These are phyloP conservation scores for Eulemur rufifrons DNA, from an alignment of 2,113 vertebrate genomes.

Conservation along the genomic window DNA sequence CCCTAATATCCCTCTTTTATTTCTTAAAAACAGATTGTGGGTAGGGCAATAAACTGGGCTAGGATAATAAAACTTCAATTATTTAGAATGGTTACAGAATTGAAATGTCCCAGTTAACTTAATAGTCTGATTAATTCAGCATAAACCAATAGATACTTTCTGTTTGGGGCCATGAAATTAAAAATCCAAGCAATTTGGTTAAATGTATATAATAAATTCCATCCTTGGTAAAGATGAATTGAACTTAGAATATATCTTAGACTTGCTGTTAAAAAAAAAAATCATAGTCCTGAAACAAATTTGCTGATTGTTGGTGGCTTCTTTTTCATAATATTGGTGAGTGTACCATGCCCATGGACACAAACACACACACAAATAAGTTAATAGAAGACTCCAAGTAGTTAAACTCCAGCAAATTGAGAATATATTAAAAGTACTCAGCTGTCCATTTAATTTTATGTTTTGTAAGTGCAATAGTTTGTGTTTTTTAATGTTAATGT, in stretches of 20 bases:
- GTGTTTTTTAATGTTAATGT: slow-evolving; percentile 1
- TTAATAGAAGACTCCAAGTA: neutral
- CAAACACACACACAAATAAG: neutral
- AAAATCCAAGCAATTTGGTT: slow-evolving; percentile 45
- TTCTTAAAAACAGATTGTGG: slow-evolving; percentile 23
- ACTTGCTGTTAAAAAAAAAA: slow-evolving; percentile 53
- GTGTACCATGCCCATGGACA: neutral
- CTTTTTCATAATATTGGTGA: slow-evolving; percentile 31
- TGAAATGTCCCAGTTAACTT: slow-evolving; percentile 14
- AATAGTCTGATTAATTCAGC: slow-evolving; percentile 27
- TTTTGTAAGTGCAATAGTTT: slow-evolving; percentile 41
- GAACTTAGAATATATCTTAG: slow-evolving; percentile 2
- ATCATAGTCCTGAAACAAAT: neutral
- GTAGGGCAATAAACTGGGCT: neutral
- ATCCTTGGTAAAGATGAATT: neutral
- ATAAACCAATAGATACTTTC: slow-evolving; percentile 11
- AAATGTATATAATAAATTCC: neutral
- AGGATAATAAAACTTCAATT: neutral
- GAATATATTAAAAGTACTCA: slow-evolving; percentile 7
- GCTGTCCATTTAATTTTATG: slow-evolving; percentile 22
- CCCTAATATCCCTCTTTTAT: neutral
- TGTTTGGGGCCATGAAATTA: slow-evolving; percentile 8
- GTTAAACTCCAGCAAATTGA: neutral
- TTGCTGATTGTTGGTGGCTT: neutral
- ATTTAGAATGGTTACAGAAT: slow-evolving; percentile 1